Evolutionary conservation across 2,888 invertebrate genomes (phyloP), one percentile per base, ranked within the genome.

Genomic region (Rugalucina vietnamica): DNA sequence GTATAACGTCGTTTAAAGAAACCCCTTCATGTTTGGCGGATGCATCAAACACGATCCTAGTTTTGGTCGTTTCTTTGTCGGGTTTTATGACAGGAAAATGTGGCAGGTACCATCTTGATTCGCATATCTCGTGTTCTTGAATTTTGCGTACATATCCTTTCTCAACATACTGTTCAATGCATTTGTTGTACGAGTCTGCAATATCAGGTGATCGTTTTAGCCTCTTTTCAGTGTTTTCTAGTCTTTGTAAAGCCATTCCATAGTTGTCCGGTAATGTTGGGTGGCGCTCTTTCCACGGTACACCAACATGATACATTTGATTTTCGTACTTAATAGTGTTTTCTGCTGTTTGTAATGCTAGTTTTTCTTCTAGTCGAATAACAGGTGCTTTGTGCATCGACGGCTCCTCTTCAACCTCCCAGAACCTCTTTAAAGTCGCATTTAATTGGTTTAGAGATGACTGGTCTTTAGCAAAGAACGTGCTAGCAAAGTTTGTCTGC

Each of bases 111-210:
- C 89, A 89, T 60, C 24, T 69, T 50, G 18, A 71, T 39, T 39
- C 4, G 37, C 29, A 27, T n/a, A 12, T 10, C 60, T 76, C 78
- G 10, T 78, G 60, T 12, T n/a, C 8, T 4, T 29, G 2, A 10
- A 89, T 37, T 57, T 85, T 84, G 24, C 29, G 29, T 36, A 89
- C 76, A 50, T 87, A 88, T 43, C 81, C 79, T n/a, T 89, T 88
- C 36, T 88, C 76, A 24, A 72, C 54, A 54, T 89, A 89, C 12
- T 81, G 74, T 50, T 79, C 65, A 14, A 87, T 79, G 71, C 78
- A 76, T 29, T 80, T 37, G 49, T 29, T 43, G 50, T 85, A 88
- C 24, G 60, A 32, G 4, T 75, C 36, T 39, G 49, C 57, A 4
- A 89, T 50, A 34, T 80, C 76, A 39, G 60, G 60, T 10, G 39